phyloP scores from a whole-genome alignment of 2,888 invertebrate genomes.

The Zygothrica quintamaculata region DNA sequence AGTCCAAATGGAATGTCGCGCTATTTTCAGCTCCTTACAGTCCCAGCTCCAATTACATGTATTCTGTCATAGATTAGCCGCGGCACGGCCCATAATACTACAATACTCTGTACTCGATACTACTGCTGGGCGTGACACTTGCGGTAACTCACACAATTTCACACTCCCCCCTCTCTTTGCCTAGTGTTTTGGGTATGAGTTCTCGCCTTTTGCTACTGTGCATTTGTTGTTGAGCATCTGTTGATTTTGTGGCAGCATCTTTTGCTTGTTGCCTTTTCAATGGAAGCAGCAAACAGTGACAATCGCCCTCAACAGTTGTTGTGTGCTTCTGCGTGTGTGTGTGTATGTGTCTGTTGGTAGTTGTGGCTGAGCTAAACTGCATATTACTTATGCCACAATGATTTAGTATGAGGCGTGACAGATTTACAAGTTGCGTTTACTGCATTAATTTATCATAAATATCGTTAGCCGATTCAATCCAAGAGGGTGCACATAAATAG shows the following conservation, averaged over 20 bases:
- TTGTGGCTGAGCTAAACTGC: constrained; percentile 57
- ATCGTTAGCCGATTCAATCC: constrained; percentile 24
- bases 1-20: constrained; percentile 40
- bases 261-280: constrained; percentile 26
- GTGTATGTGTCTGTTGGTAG: constrained; percentile 4
- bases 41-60: constrained; percentile 69
- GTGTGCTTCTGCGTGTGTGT: too few relatives aligned
- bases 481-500: constrained; percentile 34
- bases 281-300: constrained; percentile 9
- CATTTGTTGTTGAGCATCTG: constrained; percentile 74
- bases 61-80: constrained; percentile 79
- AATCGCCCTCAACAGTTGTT: constrained; percentile 28
- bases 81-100: constrained; percentile 52
- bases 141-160: constrained; percentile 68
- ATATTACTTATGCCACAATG: constrained; percentile 77
- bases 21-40: constrained; percentile 54
- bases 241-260: constrained; percentile 51
- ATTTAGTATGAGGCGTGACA: constrained; percentile 83
- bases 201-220: constrained; percentile 11
- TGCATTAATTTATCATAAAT: constrained; percentile 81
- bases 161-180: constrained; percentile 56
- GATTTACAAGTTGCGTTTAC: constrained; percentile 82
- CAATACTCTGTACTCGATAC: neutral
- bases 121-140: constrained; percentile 50
- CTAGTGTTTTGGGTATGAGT: constrained; percentile 6